Evolutionary conservation across 2,113 vertebrate genomes (phyloP), one percentile per base, ranked within the genome.

Genomic region (Aphelocoma coerulescens): DNA sequence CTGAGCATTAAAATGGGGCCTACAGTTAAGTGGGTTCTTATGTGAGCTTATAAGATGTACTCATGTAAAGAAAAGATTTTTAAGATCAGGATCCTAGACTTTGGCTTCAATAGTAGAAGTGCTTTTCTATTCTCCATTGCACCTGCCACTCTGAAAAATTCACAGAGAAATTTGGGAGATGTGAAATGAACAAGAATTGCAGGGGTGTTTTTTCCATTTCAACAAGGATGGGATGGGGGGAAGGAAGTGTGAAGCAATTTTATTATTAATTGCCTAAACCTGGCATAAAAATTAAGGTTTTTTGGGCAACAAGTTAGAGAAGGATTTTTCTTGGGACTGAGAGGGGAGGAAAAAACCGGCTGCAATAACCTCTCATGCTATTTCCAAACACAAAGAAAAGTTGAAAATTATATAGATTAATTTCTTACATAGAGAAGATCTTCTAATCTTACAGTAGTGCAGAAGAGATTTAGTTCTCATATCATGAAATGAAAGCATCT

Each of bases 171-270:
- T 61, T 69, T 37, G 51, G 28, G 26, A 79, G 20, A 48, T 22
- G 8, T 41, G 41, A 59, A 82, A 74, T 30, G 24, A 68, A 65
- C 16, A 49, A 37, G 8, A 66, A 27, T 10, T 55, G 9, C 7
- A 65, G 14, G 5, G 28, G 12, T 15, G 5, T 49, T 49, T 49
- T 39, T 55, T 49, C 27, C 16, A n/a, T 39, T 55, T 61, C 14
- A 41, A 2, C 9, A 9, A 33, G 18, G 14, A 3, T 4, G 2
- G 0, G 7, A 6, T 12, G 17, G 14, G 14, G 2, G 0, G 7
- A 6, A 16, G 23, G 7, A 6, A 10, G 2, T 0, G 3, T 22
- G 16, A 46, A 9, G 4, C 16, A 84, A 35, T 58, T 55, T 39
- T 67, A 24, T 6, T 49, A 17, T 44, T 65, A 16, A 24, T 59